Conservation (phyloP, 2,113 vertebrate species). For the Telmatochromis sp. region DNA sequence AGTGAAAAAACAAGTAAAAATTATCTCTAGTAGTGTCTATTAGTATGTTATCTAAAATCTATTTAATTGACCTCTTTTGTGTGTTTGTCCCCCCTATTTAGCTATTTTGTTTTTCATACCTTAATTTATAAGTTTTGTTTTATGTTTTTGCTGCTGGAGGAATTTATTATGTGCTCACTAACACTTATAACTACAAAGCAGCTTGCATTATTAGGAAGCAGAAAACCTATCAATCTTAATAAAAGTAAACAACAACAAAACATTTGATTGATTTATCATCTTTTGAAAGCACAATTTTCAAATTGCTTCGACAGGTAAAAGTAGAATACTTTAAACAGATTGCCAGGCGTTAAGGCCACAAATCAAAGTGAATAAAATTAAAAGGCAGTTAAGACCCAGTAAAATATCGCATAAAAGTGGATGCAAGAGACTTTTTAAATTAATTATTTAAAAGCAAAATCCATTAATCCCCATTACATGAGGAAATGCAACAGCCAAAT, state of each 20-base stretch:
- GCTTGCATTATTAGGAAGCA: not conserved
- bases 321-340: not conserved
- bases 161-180: not conserved
- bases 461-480: not conserved
- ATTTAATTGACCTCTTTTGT: not conserved
- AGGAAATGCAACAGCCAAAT: not conserved
- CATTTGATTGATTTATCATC: not conserved
- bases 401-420: not conserved
- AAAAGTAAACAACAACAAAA: not conserved
- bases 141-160: not conserved
- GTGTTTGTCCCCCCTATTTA: not conserved
- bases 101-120: not conserved
- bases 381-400: not conserved
- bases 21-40: not conserved
- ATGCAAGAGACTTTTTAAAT: not conserved
- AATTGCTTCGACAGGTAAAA: not conserved
- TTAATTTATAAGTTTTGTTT: not conserved
- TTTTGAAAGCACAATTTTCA: not conserved
- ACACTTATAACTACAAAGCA: not conserved
- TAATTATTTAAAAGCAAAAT: not conserved
- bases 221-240: not conserved
- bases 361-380: not conserved
- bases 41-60: not conserved
- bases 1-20: not conserved
- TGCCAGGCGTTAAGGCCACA: not conserved